A percentile compares a stretch with the other conserved stretches of the same genome.
phyloP scores from a whole-genome alignment of 2,113 vertebrate genomes.

The Psammodynastes pulverulentus region DNA sequence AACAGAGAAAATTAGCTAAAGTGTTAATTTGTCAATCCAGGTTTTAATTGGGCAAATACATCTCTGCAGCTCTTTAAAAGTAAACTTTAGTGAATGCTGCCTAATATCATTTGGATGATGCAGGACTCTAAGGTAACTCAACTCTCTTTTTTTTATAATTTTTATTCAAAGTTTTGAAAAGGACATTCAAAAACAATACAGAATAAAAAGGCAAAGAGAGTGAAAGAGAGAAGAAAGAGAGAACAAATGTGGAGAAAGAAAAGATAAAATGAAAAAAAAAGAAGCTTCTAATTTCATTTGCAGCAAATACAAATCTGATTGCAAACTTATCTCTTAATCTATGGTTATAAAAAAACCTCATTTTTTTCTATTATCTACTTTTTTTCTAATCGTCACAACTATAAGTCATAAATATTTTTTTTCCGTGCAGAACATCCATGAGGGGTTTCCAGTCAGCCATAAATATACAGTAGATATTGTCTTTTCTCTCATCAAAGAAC shows the following conservation, averaged over 20 bases:
- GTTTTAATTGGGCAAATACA: not conserved
- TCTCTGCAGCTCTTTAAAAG: not conserved
- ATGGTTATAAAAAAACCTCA: not conserved
- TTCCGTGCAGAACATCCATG: not conserved
- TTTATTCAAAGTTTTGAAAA: not conserved
- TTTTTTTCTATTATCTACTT: not conserved
- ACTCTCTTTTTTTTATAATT: not conserved
- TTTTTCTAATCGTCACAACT: not conserved
- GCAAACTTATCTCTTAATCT: not conserved
- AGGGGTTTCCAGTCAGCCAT: not conserved
- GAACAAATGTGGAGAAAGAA: not conserved
- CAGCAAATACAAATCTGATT: not conserved
- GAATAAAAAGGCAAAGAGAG: not conserved
- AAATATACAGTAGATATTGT: not conserved
- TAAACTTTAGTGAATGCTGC: not conserved
- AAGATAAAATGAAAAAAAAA: not conserved
- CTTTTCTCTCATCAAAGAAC: not conserved
- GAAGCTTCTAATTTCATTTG: not conserved
- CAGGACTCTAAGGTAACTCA: not conserved
- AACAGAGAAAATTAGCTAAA: slow-evolving; percentile 20
- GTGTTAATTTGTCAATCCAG: slow-evolving; percentile 15
- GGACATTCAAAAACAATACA: not conserved
- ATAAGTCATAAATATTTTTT: not conserved
- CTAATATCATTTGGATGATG: not conserved
- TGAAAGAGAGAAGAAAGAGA: not conserved